These are phyloP conservation scores for Parotia lawesii DNA, from an alignment of 2,113 vertebrate species.

Conservation along the genomic window DNA sequence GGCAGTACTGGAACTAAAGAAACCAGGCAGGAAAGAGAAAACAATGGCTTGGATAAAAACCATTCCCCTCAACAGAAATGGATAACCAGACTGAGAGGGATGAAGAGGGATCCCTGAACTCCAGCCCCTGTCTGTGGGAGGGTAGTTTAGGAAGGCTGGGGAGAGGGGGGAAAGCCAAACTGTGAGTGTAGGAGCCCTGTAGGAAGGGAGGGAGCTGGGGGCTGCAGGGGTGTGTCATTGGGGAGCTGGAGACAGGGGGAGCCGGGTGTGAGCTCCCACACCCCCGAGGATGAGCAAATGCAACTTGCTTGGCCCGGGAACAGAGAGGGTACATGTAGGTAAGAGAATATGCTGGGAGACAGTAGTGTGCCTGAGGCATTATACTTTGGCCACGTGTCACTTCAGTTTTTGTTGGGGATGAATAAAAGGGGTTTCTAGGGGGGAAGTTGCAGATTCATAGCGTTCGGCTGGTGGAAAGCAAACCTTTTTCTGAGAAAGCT, in stretches of 20 bases:
- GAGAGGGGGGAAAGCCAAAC: accelerated
- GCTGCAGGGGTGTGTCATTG: accelerated
- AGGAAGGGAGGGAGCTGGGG: neutral
- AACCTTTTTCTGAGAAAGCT: neutral
- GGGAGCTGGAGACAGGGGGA: neutral
- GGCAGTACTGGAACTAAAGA: neutral
- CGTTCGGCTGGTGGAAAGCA: neutral
- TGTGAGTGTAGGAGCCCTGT: accelerated
- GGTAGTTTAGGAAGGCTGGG: neutral
- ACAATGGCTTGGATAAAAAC: constrained; percentile 17
- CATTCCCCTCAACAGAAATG: neutral
- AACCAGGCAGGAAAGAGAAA: constrained; percentile 28
- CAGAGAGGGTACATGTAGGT: neutral
- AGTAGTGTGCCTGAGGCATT: neutral
- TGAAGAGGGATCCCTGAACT: neutral
- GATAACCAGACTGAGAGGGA: neutral
- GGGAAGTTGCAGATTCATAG: neutral
- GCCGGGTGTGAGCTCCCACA: accelerated
- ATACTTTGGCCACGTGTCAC: neutral
- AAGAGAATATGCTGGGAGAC: neutral
- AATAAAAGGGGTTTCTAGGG: neutral
- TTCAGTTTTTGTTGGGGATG: neutral
- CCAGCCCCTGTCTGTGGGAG: neutral
- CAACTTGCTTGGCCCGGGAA: neutral
- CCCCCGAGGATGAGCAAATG: accelerated